Percentiles rank a stretch among this genome's conserved stretches.
phyloP scores from a whole-genome alignment of 2,797 vertebrate species.

The Anableps anableps region DNA sequence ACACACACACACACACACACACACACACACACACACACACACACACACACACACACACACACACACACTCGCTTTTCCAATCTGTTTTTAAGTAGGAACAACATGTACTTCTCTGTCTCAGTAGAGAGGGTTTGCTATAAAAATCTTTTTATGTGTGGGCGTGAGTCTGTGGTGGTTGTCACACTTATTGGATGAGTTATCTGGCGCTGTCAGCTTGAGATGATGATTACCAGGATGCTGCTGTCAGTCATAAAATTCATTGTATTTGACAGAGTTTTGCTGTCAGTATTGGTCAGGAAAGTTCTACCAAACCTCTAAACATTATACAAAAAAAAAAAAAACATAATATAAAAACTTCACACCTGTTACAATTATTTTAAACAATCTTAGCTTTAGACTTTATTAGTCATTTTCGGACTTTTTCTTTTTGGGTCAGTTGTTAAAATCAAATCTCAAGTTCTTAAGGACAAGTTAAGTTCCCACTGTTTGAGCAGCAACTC shows the following conservation, averaged over 20 bases:
- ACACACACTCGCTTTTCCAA: neutral
- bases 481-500: too few relatives aligned
- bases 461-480: neutral
- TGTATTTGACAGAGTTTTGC: constrained; percentile 28
- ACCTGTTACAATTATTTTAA: neutral
- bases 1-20: constrained; percentile 42
- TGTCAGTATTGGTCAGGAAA: neutral
- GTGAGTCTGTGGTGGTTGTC: constrained; percentile 65
- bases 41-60: neutral
- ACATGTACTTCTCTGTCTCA: constrained; percentile 74
- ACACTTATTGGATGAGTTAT: constrained; percentile 61
- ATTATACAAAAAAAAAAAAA: neutral
- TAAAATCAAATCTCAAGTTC: neutral
- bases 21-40: neutral
- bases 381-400: neutral
- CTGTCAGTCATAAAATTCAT: constrained; percentile 71
- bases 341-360: neutral
- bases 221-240: constrained; percentile 65
- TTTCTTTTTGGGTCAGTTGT: too few relatives aligned
- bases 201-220: constrained; percentile 62
- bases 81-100: constrained; percentile 53
- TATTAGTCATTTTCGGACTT: too few relatives aligned
- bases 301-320: neutral
- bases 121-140: constrained; percentile 63
- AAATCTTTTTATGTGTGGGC: constrained; percentile 74